Conservation (phyloP, 2,113 vertebrate genomes). For the Pantherophis guttatus region DNA sequence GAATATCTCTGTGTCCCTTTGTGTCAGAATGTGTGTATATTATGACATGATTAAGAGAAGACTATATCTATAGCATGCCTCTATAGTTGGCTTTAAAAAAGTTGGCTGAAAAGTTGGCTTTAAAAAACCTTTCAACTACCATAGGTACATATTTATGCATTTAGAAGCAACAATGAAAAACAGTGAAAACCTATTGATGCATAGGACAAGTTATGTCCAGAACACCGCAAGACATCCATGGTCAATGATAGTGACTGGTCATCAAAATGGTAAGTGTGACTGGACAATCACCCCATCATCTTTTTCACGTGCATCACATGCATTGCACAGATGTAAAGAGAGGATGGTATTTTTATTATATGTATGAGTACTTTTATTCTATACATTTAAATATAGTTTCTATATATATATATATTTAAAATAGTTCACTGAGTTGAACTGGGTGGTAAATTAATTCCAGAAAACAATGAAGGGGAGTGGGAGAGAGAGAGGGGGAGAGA, state of each 20-base stretch:
- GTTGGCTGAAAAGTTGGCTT: not conserved
- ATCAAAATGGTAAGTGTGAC: not conserved
- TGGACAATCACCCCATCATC: not conserved
- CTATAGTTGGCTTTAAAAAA: not conserved
- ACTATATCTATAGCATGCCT: not conserved
- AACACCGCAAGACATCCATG: not conserved
- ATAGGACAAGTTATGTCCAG: not conserved
- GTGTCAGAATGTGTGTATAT: not conserved
- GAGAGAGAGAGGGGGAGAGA: not conserved
- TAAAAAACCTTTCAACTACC: not conserved
- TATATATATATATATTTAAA: not conserved
- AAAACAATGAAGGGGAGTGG: not conserved
- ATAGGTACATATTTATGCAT: not conserved
- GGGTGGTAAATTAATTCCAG: not conserved
- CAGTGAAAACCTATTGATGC: not conserved
- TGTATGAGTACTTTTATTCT: not conserved
- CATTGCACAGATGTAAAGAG: not conserved
- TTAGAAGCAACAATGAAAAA: not conserved
- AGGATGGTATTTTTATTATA: not conserved
- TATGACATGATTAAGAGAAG: not conserved
- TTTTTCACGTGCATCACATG: not conserved
- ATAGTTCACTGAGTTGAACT: not conserved
- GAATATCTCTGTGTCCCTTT: not conserved
- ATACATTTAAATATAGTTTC: not conserved
- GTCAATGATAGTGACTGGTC: not conserved